Percentiles rank a stretch among this genome's conserved stretches.
Evolutionary conservation across 2,113 vertebrate genomes (phyloP).

Genomic region (Rhea pennata): DNA sequence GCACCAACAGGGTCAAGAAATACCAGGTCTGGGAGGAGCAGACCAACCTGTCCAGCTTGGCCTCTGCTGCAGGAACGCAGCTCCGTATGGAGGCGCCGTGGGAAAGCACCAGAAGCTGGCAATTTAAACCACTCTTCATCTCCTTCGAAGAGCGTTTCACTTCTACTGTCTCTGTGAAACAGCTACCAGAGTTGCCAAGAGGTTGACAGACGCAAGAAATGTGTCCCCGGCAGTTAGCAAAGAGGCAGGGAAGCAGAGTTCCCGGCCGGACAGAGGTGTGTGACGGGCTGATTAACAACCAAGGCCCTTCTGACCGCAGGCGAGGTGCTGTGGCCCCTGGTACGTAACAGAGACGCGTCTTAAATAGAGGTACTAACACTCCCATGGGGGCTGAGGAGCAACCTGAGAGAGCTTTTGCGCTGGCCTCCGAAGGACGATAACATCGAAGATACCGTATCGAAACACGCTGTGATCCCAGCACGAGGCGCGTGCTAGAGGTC

Average conservation of each 20-base stretch:
- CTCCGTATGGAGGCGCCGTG: no score
- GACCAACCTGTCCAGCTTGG: no score
- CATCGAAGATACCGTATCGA: neutral
- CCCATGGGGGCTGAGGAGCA: neutral
- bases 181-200: neutral
- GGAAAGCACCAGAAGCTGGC: no score
- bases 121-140: no score
- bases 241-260: neutral
- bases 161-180: no score
- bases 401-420: neutral
- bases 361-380: neutral
- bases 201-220: neutral
- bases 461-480: neutral
- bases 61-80: no score
- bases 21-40: neutral
- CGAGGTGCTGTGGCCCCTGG: neutral
- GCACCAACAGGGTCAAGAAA: neutral
- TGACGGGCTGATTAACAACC: neutral
- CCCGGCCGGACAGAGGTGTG: rapidly evolving
- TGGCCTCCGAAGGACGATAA: neutral
- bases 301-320: rapidly evolving
- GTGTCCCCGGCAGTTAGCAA: rapidly evolving
- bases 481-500: neutral
- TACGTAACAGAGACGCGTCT: rapidly evolving
- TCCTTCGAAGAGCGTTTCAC: neutral